Evolutionary conservation across 2,888 invertebrate genomes (phyloP), one percentile per base, ranked within the genome.

Genomic region (Leptothorax acervorum): DNA sequence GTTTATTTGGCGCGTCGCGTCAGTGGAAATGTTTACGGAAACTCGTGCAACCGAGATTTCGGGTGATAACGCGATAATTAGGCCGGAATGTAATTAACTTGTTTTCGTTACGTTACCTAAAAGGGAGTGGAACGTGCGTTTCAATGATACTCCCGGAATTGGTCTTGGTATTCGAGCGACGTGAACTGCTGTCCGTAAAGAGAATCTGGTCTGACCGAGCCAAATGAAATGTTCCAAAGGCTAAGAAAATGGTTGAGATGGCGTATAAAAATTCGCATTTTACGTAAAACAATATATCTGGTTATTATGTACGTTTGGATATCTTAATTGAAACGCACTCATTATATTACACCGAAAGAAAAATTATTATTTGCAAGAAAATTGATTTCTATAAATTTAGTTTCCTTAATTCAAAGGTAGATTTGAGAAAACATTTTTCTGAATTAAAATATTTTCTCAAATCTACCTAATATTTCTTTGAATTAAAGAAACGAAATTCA

Each of bases 21-120:
- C 45, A 48, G 12, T 39, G 55, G 35, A 35, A 35, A 11, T 28
- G 42, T 78, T 78, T 78, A 42, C 55, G 31, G 68, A 51, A 45
- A 60, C 60, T 60, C 39, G 15, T 18, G 48, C 23, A 11, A 48
- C 11, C 68, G 53, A 55, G 42, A 70, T 70, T 65, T 51, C 39
- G n/a, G 31, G 12, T 42, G 35, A 45, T 74, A 74, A 60, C 11
- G 15, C 3, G 48, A 8, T n/a, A 60, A 45, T 35, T 11, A 28
- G 53, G 31, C 48, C 53, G 18, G 1, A 1, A 60, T 6, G 11
- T 15, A 66, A 68, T 28, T 66, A 45, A 1, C 51, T 68, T 74
- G 45, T 45, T 60, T 45, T 60, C 15, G 60, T 39, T 18, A 39
- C 39, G 23, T 53, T 42, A 8, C 42, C n/a, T 39, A 15, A 55